Conservation (phyloP, 2,888 invertebrate genomes). For the Phengaris alcon region DNA sequence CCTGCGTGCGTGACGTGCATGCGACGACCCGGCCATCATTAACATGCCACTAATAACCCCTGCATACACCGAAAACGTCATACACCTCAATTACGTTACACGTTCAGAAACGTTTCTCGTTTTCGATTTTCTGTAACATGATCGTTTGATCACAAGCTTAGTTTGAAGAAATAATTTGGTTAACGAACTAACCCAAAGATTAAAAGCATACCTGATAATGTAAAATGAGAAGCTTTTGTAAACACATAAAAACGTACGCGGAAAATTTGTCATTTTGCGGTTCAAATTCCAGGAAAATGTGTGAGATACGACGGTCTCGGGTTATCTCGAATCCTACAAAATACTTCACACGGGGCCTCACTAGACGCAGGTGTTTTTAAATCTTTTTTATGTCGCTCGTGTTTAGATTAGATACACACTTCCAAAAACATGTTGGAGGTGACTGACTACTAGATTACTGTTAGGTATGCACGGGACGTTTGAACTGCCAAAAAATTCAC, state of each 20-base stretch:
- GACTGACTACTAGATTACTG: conserved; percentile 47
- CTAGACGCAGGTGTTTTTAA: conserved; percentile 20
- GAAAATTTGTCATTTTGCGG: conserved; percentile 18
- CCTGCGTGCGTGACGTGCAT: conserved; percentile 77
- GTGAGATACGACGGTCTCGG: conserved; percentile 1
- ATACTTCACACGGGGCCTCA: conserved; percentile 19
- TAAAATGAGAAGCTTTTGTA: conserved; percentile 5
- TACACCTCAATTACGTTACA: background rate
- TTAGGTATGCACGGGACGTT: conserved; percentile 47
- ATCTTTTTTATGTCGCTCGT: conserved; percentile 25
- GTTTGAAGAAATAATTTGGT: background rate
- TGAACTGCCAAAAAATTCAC: conserved; percentile 21
- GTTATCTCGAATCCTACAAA: conserved; percentile 15
- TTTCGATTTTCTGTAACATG: background rate
- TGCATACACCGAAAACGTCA: conserved; percentile 26
- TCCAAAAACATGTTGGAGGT: conserved; percentile 51
- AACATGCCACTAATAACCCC: conserved; percentile 38
- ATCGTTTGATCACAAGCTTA: background rate
- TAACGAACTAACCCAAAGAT: background rate
- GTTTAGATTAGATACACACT: conserved; percentile 23
- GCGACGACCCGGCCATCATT: conserved; percentile 40
- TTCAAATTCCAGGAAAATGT: conserved; percentile 18
- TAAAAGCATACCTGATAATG: background rate
- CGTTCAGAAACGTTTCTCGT: background rate
- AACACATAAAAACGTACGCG: conserved; percentile 16